Percentiles rank a stretch among this genome's conserved stretches.
phyloP scores from a whole-genome alignment of 1,140 invertebrate species.

The Nasonia giraulti region DNA sequence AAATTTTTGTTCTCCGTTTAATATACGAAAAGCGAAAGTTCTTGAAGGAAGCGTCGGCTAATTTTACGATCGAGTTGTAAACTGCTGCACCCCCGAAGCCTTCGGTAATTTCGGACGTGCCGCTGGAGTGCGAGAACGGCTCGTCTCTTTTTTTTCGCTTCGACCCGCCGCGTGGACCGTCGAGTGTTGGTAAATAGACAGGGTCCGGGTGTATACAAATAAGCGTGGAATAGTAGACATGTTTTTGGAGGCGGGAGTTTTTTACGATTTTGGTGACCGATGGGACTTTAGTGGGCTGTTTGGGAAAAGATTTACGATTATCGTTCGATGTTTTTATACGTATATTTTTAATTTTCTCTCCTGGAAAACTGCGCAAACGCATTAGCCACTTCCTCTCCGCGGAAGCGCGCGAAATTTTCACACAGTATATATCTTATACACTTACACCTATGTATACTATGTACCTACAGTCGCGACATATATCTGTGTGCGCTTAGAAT shows the following conservation, averaged over 20 bases:
- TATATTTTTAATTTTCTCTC: not conserved
- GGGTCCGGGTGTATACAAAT: too few relatives aligned
- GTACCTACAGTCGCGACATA: not conserved
- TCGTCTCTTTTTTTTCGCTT: not conserved
- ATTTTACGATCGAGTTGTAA: not conserved
- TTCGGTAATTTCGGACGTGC: not conserved
- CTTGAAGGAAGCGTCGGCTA: not conserved
- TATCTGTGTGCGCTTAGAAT: slow-evolving; percentile 32
- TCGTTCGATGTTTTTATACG: too few relatives aligned
- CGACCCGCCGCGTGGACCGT: not conserved
- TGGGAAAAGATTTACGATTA: too few relatives aligned
- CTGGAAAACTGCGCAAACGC: not conserved
- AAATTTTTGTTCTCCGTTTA: too few relatives aligned
- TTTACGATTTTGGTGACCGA: too few relatives aligned
- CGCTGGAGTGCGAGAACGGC: not conserved
- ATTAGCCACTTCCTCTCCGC: not conserved
- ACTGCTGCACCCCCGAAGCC: not conserved
- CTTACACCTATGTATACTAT: too few relatives aligned
- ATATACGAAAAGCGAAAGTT: not conserved
- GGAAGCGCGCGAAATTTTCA: not conserved
- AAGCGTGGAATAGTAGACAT: too few relatives aligned
- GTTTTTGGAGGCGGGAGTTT: not conserved
- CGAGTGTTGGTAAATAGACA: not conserved
- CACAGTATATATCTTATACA: not conserved
- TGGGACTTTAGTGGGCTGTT: too few relatives aligned